Conservation (phyloP, 2,797 vertebrate species). For the Chanos chanos region DNA sequence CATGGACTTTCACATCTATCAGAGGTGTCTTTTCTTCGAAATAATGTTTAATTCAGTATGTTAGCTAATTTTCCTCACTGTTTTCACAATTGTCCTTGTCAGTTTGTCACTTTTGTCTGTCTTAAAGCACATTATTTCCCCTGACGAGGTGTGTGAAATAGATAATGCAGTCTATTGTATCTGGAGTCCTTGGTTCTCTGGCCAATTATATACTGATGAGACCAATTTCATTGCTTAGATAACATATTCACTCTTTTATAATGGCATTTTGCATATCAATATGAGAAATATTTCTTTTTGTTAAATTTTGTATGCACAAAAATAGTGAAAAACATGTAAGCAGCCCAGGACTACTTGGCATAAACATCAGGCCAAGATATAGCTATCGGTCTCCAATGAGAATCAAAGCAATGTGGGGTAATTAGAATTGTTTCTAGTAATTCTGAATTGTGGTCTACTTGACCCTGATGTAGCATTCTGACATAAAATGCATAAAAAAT, state of each 20-base stretch:
- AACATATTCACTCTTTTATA: too few species aligned
- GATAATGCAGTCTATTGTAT: constrained; percentile 19
- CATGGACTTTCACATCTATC: constrained; percentile 45
- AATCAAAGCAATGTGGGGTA: too few species aligned
- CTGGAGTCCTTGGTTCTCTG: neutral
- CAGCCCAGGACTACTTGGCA: neutral
- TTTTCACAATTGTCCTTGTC: constrained; percentile 31
- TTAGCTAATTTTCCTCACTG: constrained; percentile 33
- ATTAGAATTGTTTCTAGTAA: too few species aligned
- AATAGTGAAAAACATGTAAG: neutral
- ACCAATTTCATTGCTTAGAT: neutral
- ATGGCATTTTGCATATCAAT: too few species aligned
- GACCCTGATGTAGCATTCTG: too few species aligned
- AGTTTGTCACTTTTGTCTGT: constrained; percentile 13
- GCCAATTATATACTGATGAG: neutral
- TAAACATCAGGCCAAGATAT: too few species aligned
- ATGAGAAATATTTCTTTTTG: neutral
- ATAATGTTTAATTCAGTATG: constrained; percentile 54
- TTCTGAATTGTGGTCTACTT: too few species aligned
- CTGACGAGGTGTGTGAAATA: constrained; percentile 24
- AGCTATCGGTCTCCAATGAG: too few species aligned
- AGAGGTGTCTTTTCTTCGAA: constrained; percentile 38
- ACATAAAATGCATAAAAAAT: too few species aligned
- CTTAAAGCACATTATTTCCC: constrained; percentile 21
- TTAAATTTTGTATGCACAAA: neutral